phyloP scores from a whole-genome alignment of 2,113 vertebrate species.

The Pagrus major region DNA sequence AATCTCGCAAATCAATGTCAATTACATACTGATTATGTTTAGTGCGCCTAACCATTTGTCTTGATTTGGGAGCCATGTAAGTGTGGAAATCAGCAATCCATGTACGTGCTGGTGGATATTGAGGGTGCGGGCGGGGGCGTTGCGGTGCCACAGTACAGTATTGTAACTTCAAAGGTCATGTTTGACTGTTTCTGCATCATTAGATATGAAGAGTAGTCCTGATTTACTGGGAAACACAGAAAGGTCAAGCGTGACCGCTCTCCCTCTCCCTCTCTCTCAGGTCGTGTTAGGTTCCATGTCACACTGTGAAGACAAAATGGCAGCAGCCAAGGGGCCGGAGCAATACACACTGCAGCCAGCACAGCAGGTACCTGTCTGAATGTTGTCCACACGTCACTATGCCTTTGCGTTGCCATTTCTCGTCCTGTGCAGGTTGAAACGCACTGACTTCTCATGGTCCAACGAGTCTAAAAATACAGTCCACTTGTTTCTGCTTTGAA shows the following conservation, averaged over 20 bases:
- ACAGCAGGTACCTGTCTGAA: conserved; percentile 51
- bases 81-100: conserved; percentile 66
- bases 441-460: conserved; percentile 11
- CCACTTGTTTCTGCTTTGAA: not conserved
- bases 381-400: conserved; percentile 44
- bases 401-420: conserved; percentile 63
- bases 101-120: conserved; percentile 54
- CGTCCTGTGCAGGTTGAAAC: conserved; percentile 32
- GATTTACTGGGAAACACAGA: conserved; percentile 79
- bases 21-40: conserved; percentile 73
- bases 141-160: conserved; percentile 56
- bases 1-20: conserved; percentile 74
- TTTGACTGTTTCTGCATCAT: conserved; percentile 83
- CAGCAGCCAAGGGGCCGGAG: conserved; percentile 59
- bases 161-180: conserved; percentile 82
- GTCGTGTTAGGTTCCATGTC: conserved; percentile 59
- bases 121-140: conserved; percentile 43
- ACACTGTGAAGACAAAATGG: conserved; percentile 75
- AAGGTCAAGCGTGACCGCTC: conserved; percentile 82
- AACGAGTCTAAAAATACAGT: conserved; percentile 29
- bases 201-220: conserved; percentile 83
- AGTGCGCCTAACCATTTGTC: conserved; percentile 61
- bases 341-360: conserved; percentile 37
- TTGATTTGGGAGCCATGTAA: conserved; percentile 66
- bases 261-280: conserved; percentile 16